phyloP scores from a whole-genome alignment of 1,140 invertebrate genomes.

The Scylla paramamosain region DNA sequence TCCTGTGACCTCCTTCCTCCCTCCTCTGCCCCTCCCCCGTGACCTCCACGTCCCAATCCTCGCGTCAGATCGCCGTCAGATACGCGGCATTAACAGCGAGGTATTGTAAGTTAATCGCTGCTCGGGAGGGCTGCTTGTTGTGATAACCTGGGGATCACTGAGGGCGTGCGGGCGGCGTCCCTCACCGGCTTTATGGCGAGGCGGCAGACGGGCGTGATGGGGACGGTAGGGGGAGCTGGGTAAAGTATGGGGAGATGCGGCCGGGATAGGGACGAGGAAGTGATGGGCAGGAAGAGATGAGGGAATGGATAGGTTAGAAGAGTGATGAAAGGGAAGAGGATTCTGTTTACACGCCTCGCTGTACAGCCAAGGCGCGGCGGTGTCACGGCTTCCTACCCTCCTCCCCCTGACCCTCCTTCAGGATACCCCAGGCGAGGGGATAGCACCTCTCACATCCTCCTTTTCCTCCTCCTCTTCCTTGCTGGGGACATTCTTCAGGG shows the following conservation, averaged over 20 bases:
- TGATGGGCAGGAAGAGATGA: not conserved
- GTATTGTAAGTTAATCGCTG: constrained; percentile 61
- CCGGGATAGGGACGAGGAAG: not conserved
- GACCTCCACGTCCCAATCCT: constrained; percentile 46
- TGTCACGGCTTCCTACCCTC: not conserved
- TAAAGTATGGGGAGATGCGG: not conserved
- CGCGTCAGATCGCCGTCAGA: constrained; percentile 53
- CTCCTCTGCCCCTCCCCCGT: not conserved
- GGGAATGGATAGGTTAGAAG: too few relatives aligned
- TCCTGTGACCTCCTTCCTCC: not conserved
- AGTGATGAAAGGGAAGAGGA: constrained; percentile 22
- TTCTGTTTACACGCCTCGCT: not conserved
- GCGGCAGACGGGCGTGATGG: not conserved
- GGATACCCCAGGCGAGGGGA: not conserved
- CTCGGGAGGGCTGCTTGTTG: constrained; percentile 29
- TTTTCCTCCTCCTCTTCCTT: not conserved
- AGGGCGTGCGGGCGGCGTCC: not conserved
- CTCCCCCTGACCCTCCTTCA: not conserved
- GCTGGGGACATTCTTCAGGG: not conserved
- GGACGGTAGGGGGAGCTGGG: not conserved
- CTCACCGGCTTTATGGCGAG: not conserved
- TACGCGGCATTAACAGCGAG: constrained; percentile 61
- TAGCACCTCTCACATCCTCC: not conserved
- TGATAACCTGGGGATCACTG: not conserved
- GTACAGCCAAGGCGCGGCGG: not conserved